Conservation (phyloP, 2,113 vertebrate species). For the Phycodurus eques region DNA sequence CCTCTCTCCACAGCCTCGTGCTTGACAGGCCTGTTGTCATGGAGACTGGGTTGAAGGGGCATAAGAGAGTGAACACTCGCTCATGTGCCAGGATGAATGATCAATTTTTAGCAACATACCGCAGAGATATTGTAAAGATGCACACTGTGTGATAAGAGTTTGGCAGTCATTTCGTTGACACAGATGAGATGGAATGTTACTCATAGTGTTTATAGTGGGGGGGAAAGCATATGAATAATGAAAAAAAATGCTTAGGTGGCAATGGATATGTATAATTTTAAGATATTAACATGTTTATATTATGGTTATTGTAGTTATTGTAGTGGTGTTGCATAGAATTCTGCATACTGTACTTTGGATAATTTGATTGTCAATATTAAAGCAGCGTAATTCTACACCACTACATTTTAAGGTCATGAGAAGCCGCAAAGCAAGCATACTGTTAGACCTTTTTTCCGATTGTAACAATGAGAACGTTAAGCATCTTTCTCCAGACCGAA, state of each 20-base stretch:
- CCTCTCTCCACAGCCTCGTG: conserved; percentile 69
- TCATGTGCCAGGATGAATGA: conserved; percentile 34
- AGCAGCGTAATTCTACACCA: background rate
- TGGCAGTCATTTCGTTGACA: background rate
- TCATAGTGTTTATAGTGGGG: background rate
- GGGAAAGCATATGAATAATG: no score
- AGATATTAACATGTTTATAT: no score
- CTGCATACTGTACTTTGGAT: background rate
- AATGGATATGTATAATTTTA: no score
- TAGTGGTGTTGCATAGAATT: no score
- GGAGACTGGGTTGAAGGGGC: conserved; percentile 79
- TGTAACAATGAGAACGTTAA: background rate
- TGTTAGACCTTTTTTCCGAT: no score
- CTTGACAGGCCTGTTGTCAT: conserved; percentile 86
- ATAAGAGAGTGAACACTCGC: conserved; percentile 47
- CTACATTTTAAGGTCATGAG: no score
- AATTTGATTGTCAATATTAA: background rate
- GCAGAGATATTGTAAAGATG: conserved; percentile 10
- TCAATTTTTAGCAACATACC: conserved; percentile 23
- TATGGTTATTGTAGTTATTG: no score
- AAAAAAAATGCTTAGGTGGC: no score
- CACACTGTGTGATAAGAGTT: background rate
- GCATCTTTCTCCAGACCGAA: background rate
- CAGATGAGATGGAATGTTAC: background rate
- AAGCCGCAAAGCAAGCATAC: no score